phyloP scores from a whole-genome alignment of 1,140 invertebrate species.

The Brachionus calyciflorus region DNA sequence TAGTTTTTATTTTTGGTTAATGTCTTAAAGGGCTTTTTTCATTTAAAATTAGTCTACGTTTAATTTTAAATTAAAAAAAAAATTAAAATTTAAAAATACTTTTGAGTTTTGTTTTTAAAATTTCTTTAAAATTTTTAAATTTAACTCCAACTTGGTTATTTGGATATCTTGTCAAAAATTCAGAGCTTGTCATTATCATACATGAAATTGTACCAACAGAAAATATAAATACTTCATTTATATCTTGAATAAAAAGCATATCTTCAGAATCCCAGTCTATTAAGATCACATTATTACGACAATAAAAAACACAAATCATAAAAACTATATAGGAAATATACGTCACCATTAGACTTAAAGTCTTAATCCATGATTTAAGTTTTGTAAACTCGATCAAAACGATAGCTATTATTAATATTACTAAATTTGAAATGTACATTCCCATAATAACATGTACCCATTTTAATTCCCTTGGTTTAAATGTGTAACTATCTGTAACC shows the following conservation, averaged over 20 bases:
- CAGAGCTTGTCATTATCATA: no score
- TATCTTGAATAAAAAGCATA: constrained; percentile 1
- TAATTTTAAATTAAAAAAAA: no score
- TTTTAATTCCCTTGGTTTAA: neutral
- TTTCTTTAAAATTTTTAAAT: no score
- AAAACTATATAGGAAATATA: neutral
- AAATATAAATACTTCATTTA: neutral
- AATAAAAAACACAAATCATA: neutral
- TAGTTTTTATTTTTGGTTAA: no score
- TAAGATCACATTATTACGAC: neutral
- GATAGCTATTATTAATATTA: neutral
- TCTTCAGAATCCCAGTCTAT: neutral
- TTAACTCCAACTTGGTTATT: no score
- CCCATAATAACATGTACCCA: neutral
- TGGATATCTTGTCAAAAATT: no score
- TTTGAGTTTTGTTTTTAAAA: no score
- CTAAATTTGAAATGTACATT: neutral
- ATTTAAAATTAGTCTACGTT: no score
- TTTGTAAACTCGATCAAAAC: neutral
- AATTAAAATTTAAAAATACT: no score
- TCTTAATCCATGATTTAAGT: neutral
- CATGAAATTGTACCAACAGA: neutral
- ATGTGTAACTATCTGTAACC: neutral
- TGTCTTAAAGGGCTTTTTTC: no score
- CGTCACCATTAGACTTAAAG: neutral